Percentiles rank a stretch among this genome's conserved stretches.
Evolutionary conservation across 2,113 vertebrate species (phyloP).

Genomic region (Gila orcuttii): DNA sequence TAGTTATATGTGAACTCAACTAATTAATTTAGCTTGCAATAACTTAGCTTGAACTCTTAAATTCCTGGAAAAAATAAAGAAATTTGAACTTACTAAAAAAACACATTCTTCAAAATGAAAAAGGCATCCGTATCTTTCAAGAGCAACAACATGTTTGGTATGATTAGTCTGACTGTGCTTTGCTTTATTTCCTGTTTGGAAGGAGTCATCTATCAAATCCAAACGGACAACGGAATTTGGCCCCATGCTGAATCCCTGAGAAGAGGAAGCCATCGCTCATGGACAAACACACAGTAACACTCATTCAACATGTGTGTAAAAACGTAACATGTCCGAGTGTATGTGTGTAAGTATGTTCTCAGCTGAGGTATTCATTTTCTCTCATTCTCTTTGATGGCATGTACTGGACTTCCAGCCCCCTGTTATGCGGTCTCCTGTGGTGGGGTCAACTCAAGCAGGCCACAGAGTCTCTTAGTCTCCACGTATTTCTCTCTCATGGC

Average conservation of each 20-base stretch:
- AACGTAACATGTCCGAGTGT: neutral
- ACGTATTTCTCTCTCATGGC: conserved; percentile 46
- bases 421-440: conserved; percentile 61
- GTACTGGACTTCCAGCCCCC: conserved; percentile 50
- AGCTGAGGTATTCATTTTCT: conserved; percentile 46
- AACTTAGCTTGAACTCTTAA: neutral
- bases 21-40: neutral
- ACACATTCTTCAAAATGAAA: neutral
- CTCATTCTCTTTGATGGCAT: conserved; percentile 59
- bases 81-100: neutral
- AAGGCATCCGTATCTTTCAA: neutral
- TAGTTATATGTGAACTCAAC: neutral
- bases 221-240: conserved; percentile 76
- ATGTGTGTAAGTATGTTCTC: conserved; percentile 37
- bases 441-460: conserved; percentile 58
- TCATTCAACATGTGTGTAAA: conserved; percentile 63
- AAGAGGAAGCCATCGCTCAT: conserved; percentile 81
- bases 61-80: neutral
- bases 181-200: conserved; percentile 69
- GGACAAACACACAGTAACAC: conserved; percentile 74
- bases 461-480: conserved; percentile 51
- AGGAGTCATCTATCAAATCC: conserved; percentile 76
- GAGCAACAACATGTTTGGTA: conserved; percentile 29
- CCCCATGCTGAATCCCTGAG: conserved; percentile 74
- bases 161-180: conserved; percentile 48